Conservation (phyloP, 2,113 vertebrate genomes). For the Natator depressus region DNA sequence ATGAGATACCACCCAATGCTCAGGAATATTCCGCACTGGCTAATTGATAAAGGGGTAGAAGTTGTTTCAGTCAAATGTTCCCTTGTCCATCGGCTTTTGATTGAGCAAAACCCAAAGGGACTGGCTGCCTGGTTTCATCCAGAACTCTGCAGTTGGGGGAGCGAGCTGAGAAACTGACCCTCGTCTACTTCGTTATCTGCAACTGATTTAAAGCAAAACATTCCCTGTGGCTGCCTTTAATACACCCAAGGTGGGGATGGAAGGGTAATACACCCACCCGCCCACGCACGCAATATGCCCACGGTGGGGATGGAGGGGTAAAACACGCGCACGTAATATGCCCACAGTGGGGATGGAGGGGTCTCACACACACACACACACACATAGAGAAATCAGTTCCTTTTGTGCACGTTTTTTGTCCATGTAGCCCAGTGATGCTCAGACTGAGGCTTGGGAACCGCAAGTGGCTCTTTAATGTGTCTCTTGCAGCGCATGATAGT, state of each 20-base stretch:
- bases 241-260: background rate
- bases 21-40: background rate
- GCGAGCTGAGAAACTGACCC: background rate
- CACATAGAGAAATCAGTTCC: background rate
- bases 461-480: background rate
- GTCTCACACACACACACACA: background rate
- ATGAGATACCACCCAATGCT: background rate
- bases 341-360: too few relatives aligned
- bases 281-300: too few relatives aligned
- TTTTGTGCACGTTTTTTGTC: background rate
- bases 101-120: background rate
- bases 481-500: background rate
- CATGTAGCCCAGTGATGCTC: background rate
- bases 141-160: background rate
- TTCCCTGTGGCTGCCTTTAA: background rate
- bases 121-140: background rate
- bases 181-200: background rate
- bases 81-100: background rate
- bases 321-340: too few relatives aligned
- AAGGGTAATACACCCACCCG: background rate
- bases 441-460: background rate
- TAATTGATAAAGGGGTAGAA: background rate
- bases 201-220: background rate
- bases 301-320: accelerated
- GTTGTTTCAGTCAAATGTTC: background rate